Percentiles rank a stretch among this genome's conserved stretches.
Conservation (phyloP, 1,140 invertebrate species). For the Metaphire vulgaris region DNA sequence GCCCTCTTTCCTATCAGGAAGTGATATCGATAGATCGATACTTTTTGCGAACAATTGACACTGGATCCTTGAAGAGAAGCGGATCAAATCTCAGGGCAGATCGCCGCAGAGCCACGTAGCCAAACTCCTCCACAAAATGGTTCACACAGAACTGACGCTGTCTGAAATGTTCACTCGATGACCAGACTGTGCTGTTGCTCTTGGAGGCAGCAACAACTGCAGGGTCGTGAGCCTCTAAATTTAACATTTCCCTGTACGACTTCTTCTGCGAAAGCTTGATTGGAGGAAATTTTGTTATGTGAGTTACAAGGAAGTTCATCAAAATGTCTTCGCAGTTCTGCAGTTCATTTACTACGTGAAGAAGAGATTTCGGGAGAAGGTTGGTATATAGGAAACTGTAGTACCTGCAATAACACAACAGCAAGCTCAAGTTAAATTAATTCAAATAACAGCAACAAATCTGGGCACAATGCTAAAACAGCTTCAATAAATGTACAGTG, state of each 20-base stretch:
- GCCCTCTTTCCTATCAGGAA: background rate
- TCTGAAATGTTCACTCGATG: slow-evolving; percentile 85
- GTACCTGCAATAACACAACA: slow-evolving; percentile 65
- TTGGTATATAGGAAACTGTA: slow-evolving; percentile 83
- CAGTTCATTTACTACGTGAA: slow-evolving; percentile 76
- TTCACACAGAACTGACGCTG: slow-evolving; percentile 78
- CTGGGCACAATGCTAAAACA: too few relatives aligned
- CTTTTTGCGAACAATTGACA: slow-evolving; percentile 89
- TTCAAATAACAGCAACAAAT: too few relatives aligned
- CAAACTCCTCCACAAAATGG: slow-evolving; percentile 84
- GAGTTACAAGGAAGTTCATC: slow-evolving; percentile 90
- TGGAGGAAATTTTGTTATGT: slow-evolving; percentile 82
- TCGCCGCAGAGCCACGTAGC: slow-evolving; percentile 86
- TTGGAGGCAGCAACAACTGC: slow-evolving; percentile 51
- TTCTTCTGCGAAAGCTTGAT: slow-evolving; percentile 93
- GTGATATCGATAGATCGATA: slow-evolving; percentile 79
- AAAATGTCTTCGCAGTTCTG: slow-evolving; percentile 94
- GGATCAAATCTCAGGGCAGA: slow-evolving; percentile 86
- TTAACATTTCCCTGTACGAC: slow-evolving; percentile 69
- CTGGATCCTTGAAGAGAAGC: slow-evolving; percentile 87
- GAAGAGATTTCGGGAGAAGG: slow-evolving; percentile 69
- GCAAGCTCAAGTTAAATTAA: too few relatives aligned
- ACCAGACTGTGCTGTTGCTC: slow-evolving; percentile 58
- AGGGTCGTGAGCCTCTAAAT: slow-evolving; percentile 32
- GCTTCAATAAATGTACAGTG: too few relatives aligned